Percentiles rank a stretch among this genome's conserved stretches.
Evolutionary conservation across 1,140 invertebrate genomes (phyloP).

Genomic region (Tetragonula clypearis): DNA sequence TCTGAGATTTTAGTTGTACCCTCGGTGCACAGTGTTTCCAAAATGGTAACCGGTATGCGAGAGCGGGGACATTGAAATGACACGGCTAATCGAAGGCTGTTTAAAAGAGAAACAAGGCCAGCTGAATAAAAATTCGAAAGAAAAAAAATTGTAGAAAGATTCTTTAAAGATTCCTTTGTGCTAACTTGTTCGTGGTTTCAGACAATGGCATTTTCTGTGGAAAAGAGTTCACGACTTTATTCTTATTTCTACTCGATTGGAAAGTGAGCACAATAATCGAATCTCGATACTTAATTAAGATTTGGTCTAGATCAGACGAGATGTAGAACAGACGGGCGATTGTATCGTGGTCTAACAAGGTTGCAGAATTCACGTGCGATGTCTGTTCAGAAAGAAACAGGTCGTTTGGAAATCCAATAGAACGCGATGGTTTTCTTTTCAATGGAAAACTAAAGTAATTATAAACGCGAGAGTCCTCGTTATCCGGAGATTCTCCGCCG

Average conservation of each 20-base stretch:
- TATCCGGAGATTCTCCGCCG: neutral
- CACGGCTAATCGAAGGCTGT: neutral
- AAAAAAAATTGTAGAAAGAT: neutral
- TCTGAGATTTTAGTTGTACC: neutral
- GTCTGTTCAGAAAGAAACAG: neutral
- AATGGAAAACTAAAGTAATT: neutral
- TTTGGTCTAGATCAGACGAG: neutral
- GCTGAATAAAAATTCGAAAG: neutral
- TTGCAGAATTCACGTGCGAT: neutral
- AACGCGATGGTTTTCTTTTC: neutral
- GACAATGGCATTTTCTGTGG: neutral
- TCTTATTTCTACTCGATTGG: neutral
- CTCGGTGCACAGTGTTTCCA: neutral
- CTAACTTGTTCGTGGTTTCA: no score
- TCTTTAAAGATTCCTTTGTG: neutral
- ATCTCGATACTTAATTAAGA: neutral
- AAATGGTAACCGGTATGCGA: neutral
- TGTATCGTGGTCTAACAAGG: neutral
- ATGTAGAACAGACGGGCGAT: neutral
- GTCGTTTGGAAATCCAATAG: neutral
- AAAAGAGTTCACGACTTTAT: neutral
- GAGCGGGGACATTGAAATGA: neutral
- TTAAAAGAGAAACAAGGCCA: neutral
- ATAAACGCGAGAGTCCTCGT: neutral
- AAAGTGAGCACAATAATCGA: constrained; percentile 4